Conservation (phyloP, 2,888 invertebrate genomes). For the Dryobota labecula region DNA sequence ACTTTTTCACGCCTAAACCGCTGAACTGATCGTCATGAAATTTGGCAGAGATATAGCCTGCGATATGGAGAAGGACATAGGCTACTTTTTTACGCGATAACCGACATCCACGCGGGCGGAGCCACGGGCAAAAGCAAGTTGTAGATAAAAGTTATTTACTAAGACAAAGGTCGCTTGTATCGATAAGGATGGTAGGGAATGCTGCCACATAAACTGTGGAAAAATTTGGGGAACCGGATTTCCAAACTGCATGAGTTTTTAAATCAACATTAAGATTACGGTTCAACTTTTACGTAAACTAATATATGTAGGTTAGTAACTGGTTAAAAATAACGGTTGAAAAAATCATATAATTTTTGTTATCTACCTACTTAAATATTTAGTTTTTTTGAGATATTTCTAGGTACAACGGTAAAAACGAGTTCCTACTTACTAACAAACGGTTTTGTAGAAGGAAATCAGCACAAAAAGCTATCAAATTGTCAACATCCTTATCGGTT, state of each 20-base stretch:
- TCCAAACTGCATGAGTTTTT: neutral
- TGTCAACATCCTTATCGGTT: neutral
- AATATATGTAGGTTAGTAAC: neutral
- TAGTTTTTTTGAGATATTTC: neutral
- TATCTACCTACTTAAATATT: neutral
- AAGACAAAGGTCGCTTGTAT: slow-evolving; percentile 27
- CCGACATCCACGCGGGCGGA: too few species aligned
- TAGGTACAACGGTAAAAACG: neutral
- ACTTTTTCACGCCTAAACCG: too few species aligned
- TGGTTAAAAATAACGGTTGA: too few species aligned
- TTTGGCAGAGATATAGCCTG: too few species aligned
- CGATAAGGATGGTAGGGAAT: neutral
- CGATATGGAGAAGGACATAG: too few species aligned
- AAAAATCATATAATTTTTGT: neutral
- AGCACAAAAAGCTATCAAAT: neutral
- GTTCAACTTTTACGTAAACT: neutral
- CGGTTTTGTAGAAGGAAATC: neutral
- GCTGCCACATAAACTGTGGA: slow-evolving; percentile 1
- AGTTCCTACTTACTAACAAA: neutral
- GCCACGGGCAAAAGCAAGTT: too few species aligned
- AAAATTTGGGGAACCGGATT: slow-evolving; percentile 14
- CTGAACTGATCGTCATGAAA: too few species aligned
- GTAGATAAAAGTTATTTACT: slow-evolving; percentile 19
- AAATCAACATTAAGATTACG: neutral
- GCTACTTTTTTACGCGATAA: too few species aligned